These are phyloP conservation scores for Podarcis lilfordi DNA, from an alignment of 2,797 vertebrate genomes.

Conservation along the genomic window DNA sequence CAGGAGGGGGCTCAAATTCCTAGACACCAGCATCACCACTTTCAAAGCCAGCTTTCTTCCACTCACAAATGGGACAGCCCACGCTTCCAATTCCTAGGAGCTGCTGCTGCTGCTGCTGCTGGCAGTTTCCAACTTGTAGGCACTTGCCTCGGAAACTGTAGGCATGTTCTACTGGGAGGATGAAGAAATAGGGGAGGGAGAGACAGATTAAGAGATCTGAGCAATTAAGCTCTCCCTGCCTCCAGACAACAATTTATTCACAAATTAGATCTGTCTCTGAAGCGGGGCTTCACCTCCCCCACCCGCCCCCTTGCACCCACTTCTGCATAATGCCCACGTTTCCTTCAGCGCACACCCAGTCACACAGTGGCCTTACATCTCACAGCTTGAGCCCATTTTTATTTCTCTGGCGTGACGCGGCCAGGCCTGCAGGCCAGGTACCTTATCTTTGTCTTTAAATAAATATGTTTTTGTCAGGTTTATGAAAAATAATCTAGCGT, in stretches of 20 bases:
- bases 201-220: background rate
- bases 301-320: background rate
- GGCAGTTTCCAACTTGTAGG: background rate
- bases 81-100: background rate
- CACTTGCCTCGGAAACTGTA: background rate
- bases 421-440: constrained; percentile 23
- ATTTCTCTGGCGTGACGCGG: background rate
- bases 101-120: background rate
- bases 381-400: background rate
- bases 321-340: background rate
- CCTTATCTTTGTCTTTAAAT: constrained; percentile 74
- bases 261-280: background rate
- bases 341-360: background rate
- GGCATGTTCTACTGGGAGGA: background rate
- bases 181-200: background rate
- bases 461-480: constrained; percentile 70
- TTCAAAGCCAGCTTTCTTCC: background rate
- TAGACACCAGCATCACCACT: background rate
- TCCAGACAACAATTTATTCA: background rate
- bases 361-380: too few species aligned
- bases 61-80: too few species aligned
- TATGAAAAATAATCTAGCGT: constrained; percentile 70
- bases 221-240: background rate
- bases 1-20: background rate
- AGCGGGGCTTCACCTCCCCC: background rate